Evolutionary conservation across 1,140 invertebrate genomes (phyloP).

Genomic region (Lordiphosa mommai): DNA sequence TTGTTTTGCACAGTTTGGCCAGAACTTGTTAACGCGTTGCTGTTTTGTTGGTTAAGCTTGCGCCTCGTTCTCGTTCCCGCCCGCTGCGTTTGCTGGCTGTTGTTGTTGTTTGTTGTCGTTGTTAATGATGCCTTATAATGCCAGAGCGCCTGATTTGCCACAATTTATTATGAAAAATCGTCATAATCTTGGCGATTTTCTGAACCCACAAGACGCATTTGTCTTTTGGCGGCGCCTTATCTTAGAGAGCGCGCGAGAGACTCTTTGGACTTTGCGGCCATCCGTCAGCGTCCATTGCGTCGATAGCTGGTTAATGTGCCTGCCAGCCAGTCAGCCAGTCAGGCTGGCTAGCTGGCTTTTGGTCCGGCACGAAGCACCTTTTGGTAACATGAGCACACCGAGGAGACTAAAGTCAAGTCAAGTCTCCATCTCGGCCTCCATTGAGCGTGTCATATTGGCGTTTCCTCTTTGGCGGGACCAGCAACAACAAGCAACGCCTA

Average conservation of each 20-base stretch:
- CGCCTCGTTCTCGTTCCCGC: constrained; percentile 38
- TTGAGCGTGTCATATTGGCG: constrained; percentile 74
- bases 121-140: constrained; percentile 78
- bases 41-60: constrained; percentile 44
- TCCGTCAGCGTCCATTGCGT: constrained; percentile 65
- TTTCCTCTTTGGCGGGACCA: constrained; percentile 61
- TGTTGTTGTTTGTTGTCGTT: constrained; percentile 55
- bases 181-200: constrained; percentile 71
- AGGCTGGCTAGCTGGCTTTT: background rate
- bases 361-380: constrained; percentile 13
- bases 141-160: constrained; percentile 76
- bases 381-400: constrained; percentile 32
- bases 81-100: constrained; percentile 19
- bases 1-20: constrained; percentile 48
- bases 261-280: constrained; percentile 36
- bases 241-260: constrained; percentile 16
- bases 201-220: constrained; percentile 78
- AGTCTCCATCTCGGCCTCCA: constrained; percentile 28
- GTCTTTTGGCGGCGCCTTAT: constrained; percentile 70
- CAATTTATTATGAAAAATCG: constrained; percentile 78
- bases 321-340: background rate
- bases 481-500: constrained; percentile 37
- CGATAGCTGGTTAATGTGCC: constrained; percentile 70
- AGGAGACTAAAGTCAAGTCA: constrained; percentile 15
- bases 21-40: constrained; percentile 64